Evolutionary conservation across 2,888 invertebrate genomes (phyloP).

Genomic region (Caenorhabditis doughertyi): DNA sequence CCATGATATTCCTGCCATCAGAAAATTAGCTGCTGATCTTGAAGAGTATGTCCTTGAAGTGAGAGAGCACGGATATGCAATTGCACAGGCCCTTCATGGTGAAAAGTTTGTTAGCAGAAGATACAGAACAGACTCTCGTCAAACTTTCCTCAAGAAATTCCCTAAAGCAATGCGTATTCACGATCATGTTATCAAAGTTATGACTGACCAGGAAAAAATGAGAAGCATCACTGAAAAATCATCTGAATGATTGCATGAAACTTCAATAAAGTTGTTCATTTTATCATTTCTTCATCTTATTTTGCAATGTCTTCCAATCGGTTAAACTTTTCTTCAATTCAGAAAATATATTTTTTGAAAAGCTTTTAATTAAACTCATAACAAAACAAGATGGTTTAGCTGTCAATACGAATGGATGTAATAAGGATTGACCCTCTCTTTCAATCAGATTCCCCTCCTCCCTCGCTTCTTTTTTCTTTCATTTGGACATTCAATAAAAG

Average conservation of each 20-base stretch:
- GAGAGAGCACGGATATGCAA: constrained; percentile 7
- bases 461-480: neutral
- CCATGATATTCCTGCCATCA: constrained; percentile 29
- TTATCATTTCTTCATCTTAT: neutral
- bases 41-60: constrained; percentile 29
- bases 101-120: constrained; percentile 20
- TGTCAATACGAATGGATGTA: neutral
- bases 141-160: constrained; percentile 7
- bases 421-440: constrained; percentile 33
- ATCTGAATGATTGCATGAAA: neutral
- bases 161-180: constrained; percentile 42
- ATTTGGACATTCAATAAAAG: constrained; percentile 36
- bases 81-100: constrained; percentile 25
- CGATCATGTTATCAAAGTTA: constrained; percentile 25
- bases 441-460: constrained; percentile 18
- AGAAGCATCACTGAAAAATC: neutral
- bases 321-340: neutral
- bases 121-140: neutral
- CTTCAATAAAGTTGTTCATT: neutral
- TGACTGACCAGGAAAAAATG: constrained; percentile 6
- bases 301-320: too few species aligned
- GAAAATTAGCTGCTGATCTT: constrained; percentile 25
- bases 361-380: neutral
- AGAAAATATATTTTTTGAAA: neutral
- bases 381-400: neutral